Evolutionary conservation across 2,797 vertebrate species (phyloP), one percentile per base, ranked within the genome.

Genomic region (Acanthis flammea): DNA sequence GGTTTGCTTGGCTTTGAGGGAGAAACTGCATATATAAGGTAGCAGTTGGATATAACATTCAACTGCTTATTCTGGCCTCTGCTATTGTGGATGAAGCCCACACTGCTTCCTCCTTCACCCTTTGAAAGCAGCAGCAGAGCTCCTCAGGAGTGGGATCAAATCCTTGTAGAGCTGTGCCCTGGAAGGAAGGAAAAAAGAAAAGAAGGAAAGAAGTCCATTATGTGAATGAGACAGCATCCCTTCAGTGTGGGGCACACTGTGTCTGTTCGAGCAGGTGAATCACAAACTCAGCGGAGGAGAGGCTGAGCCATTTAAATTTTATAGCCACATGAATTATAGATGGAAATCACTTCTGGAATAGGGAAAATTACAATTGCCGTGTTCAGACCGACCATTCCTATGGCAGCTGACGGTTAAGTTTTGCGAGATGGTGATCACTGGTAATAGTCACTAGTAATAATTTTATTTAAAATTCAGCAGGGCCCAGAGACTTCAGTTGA

Each of bases 251-350:
- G 39, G 15, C 22, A 7, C 45, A 18, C 19, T 14, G 5, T 28
- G 47, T 78, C 66, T 72, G 70, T 30, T 77, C 1, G 0, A 76
- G 62, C 81, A 62, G 84, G 81, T 94, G 88, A 79, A 73, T 75
- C 7, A 2, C 73, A 68, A 70, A 61, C 85, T 72, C 5, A 2
- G 37, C 55, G 33, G 60, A 86, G 57, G 85, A 70, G 86, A 73
- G 58, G 73, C 70, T 70, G 67, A 76, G 47, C 47, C 51, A 70
- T 90, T 94, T 88, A 70, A 66, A 66, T 95, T 88, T 95, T 67
- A 95, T 73, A 78, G 66, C 53, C 16, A 12, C 80, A 57, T 94
- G 88, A 88, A 91, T 95, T 90, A 86, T 57, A 90, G 92, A 88
- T 90, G 67, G 87, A 72, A 92, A 84, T 92, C 60, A 24, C 79